phyloP scores from a whole-genome alignment of 2,797 vertebrate species.

The Darevskia mixta region DNA sequence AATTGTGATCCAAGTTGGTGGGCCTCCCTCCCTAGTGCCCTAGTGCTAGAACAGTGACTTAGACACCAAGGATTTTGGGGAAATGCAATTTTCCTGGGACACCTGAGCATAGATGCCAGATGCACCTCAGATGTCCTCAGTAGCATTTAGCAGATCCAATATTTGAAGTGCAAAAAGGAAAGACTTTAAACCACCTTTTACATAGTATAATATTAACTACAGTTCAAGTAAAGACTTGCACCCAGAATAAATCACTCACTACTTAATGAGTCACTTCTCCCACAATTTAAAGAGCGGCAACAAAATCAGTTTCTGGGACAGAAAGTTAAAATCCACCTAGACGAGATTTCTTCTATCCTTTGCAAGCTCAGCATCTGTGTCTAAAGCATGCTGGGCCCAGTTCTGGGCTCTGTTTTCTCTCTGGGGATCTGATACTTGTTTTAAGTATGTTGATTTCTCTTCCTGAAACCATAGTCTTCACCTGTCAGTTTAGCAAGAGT shows the following conservation, averaged over 20 bases:
- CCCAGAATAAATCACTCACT: not conserved
- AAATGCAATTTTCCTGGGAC: not conserved
- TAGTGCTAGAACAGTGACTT: not conserved
- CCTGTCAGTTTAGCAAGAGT: constrained; percentile 3
- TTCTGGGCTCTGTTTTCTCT: not conserved
- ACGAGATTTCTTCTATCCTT: not conserved
- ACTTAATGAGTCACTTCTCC: not conserved
- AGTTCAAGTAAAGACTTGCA: not conserved
- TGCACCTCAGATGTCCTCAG: not conserved
- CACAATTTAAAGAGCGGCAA: not conserved
- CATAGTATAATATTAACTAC: no score
- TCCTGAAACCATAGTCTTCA: not conserved
- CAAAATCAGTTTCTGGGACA: not conserved
- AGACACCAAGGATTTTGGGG: not conserved
- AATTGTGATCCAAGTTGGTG: not conserved
- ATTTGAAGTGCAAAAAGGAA: not conserved
- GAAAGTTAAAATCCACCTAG: not conserved
- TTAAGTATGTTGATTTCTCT: not conserved
- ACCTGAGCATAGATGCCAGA: not conserved
- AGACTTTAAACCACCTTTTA: not conserved
- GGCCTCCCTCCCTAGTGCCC: not conserved
- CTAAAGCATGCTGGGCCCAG: not conserved
- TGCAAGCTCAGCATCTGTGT: not conserved
- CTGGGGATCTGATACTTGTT: not conserved
- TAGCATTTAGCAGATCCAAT: not conserved